Evolutionary conservation across 2,888 invertebrate species (phyloP), one percentile per base, ranked within the genome.

Genomic region (Zootermopsis nevadensis): DNA sequence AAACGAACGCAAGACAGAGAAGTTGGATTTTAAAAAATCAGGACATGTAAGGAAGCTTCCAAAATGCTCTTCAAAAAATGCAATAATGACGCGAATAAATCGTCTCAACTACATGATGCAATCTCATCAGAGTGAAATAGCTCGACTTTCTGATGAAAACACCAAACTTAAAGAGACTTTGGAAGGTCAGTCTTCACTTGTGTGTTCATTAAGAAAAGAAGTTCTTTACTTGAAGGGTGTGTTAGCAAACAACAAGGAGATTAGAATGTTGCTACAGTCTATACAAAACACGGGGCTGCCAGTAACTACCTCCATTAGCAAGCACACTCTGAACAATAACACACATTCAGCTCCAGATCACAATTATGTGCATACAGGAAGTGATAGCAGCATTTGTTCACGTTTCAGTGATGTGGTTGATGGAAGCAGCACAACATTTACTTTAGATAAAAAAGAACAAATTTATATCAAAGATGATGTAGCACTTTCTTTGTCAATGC

Each of bases 51-150:
- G 42, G 12, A 76, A 76, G 30, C 30, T 42, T 42, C 27, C 38
- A 7, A 89, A 88, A 86, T 91, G 91, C 85, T 89, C 90, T 27
- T 90, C 91, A 22, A 89, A 91, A 85, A 94, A 93, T 88, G 94
- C 93, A 0, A 86, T 93, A 53, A 90, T 93, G 88, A 93, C 94
- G 1, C 89, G 93, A 4, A 92, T 93, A 86, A 94, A 93, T 87
- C 90, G 94, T 1, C 89, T 91, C 2, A 91, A 90, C 67, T 90
- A 91, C 53, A 92, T 93, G 86, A 86, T 93, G 31, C 90, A 92
- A 83, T 90, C 89, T 33, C 89, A 93, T 27, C 93, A 93, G 87
- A 89, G 88, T 42, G 90, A 91, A 85, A 87, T 92, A 0, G 86
- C 88, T 0, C 87, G 88, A 22, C 88, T 91, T 38, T 90, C 90